phyloP scores from a whole-genome alignment of 2,113 vertebrate genomes.

The Pangasianodon hypophthalmus region DNA sequence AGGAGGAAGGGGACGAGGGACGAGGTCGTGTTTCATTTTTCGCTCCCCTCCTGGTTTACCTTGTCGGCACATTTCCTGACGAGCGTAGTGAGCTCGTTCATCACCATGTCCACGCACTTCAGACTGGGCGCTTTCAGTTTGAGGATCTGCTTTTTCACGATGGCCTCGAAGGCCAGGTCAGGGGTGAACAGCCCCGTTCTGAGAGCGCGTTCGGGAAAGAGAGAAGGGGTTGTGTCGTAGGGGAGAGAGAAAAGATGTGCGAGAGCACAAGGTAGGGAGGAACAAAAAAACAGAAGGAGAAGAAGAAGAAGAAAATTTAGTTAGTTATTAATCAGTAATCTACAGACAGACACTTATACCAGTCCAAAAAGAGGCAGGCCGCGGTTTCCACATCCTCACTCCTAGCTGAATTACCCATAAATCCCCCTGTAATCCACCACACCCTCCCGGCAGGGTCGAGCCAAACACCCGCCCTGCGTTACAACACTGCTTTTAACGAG shows the following conservation, averaged over 20 bases:
- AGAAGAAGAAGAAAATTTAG: slow-evolving; percentile 49
- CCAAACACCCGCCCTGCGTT: not conserved
- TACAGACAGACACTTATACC: slow-evolving; percentile 54
- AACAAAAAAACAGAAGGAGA: slow-evolving; percentile 46
- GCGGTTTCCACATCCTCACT: slow-evolving; percentile 59
- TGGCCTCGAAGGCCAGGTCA: slow-evolving; percentile 96
- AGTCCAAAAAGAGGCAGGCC: slow-evolving; percentile 63
- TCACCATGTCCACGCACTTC: slow-evolving; percentile 95
- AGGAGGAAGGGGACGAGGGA: not conserved
- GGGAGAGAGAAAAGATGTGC: slow-evolving; percentile 49
- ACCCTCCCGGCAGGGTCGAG: not conserved
- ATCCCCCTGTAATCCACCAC: slow-evolving; percentile 2
- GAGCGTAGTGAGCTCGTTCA: slow-evolving; percentile 89
- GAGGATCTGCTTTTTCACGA: slow-evolving; percentile 97
- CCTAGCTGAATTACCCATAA: slow-evolving; percentile 2
- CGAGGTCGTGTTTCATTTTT: slow-evolving; percentile 8
- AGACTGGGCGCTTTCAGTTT: slow-evolving; percentile 98
- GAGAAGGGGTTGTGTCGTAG: slow-evolving; percentile 34
- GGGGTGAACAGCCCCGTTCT: slow-evolving; percentile 98
- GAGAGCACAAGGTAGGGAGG: slow-evolving; percentile 17
- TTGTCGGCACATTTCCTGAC: slow-evolving; percentile 91
- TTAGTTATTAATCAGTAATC: slow-evolving; percentile 69
- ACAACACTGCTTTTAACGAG: not conserved
- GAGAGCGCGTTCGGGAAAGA: slow-evolving; percentile 49
- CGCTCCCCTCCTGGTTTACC: slow-evolving; percentile 75